Conservation (phyloP, 2,888 invertebrate genomes). For the Odontocerum albicorne region DNA sequence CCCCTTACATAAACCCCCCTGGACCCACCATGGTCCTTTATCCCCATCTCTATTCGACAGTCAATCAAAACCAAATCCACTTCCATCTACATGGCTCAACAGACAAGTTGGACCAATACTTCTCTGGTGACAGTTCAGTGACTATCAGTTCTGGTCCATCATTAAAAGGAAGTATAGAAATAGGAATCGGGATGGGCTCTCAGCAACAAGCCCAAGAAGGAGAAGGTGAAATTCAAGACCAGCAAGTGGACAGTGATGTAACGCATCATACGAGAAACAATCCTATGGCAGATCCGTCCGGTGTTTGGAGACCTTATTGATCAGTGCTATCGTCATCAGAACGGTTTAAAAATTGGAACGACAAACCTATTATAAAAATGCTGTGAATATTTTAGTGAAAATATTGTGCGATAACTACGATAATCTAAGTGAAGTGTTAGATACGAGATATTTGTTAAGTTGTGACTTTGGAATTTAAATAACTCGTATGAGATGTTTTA, state of each 20-base stretch:
- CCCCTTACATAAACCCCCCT: conserved; percentile 62
- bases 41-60: conserved; percentile 80
- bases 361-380: too few relatives aligned
- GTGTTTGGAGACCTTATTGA: conserved; percentile 81
- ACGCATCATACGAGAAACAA: conserved; percentile 55
- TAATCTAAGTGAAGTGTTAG: too few relatives aligned
- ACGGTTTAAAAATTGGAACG: too few relatives aligned
- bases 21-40: conserved; percentile 72
- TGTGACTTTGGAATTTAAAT: too few relatives aligned
- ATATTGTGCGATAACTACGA: too few relatives aligned
- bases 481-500: too few relatives aligned
- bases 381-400: too few relatives aligned
- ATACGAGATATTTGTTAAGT: too few relatives aligned
- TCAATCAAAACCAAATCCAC: conserved; percentile 86
- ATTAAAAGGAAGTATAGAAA: conserved; percentile 57
- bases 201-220: conserved; percentile 49
- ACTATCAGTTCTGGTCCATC: conserved; percentile 63
- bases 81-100: conserved; percentile 72
- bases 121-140: conserved; percentile 55
- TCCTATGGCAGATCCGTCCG: conserved; percentile 51
- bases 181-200: conserved; percentile 48
- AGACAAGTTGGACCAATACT: conserved; percentile 67
- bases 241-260: conserved; percentile 53
- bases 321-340: too few relatives aligned
- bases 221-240: conserved; percentile 39